phyloP scores from a whole-genome alignment of 2,113 vertebrate genomes.

The Notarius lentiginosus region DNA sequence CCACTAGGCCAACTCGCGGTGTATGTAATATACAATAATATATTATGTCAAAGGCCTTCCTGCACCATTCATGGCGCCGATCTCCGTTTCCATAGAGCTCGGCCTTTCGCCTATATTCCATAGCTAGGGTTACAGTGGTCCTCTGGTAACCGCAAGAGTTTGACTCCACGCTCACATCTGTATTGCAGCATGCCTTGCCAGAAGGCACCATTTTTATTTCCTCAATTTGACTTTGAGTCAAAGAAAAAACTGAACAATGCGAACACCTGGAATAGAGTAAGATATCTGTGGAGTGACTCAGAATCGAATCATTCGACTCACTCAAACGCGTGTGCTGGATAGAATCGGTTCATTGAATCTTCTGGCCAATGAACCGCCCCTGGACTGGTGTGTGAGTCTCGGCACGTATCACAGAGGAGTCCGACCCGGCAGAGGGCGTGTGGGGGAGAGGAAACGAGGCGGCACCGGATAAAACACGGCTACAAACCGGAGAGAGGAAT shows the following conservation, averaged over 20 bases:
- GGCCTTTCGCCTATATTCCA: too few species aligned
- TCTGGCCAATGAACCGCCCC: not conserved
- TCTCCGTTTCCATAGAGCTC: too few species aligned
- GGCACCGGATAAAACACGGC: slow-evolving; percentile 37
- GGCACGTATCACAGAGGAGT: slow-evolving; percentile 71
- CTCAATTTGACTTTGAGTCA: not conserved
- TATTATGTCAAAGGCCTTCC: too few species aligned
- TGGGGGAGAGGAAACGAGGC: not conserved
- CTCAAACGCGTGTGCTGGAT: too few species aligned
- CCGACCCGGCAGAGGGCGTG: slow-evolving; percentile 55
- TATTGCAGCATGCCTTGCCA: too few species aligned
- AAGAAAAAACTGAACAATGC: not conserved
- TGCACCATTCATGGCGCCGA: too few species aligned
- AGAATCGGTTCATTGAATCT: slow-evolving; percentile 20
- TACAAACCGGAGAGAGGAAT: slow-evolving; percentile 8
- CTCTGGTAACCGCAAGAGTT: too few species aligned
- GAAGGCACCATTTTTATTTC: too few species aligned
- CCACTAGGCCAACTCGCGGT: too few species aligned
- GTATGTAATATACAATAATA: too few species aligned
- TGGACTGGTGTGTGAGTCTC: slow-evolving; percentile 61
- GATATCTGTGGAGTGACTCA: not conserved
- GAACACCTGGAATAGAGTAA: not conserved
- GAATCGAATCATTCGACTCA: not conserved
- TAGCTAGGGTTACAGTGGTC: too few species aligned
- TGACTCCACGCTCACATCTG: too few species aligned